These are phyloP conservation scores for Trididemnum nubilum DNA, from an alignment of 23 tunicate species.

Conservation along the genomic window DNA sequence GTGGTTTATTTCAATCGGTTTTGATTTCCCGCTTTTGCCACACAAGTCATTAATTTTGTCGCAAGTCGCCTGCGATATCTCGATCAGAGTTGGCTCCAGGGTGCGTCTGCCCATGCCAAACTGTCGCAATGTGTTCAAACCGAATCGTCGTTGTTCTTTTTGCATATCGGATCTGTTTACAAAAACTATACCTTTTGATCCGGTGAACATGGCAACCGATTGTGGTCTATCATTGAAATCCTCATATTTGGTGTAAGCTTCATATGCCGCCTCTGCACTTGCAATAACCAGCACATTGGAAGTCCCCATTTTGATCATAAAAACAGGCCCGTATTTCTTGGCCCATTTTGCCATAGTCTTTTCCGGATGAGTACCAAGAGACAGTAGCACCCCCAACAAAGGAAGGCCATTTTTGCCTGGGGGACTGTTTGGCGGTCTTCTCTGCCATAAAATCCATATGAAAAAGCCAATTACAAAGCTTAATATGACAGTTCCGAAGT, in stretches of 20 bases:
- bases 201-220: slow-evolving; percentile 34
- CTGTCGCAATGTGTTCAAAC: slow-evolving; percentile 36
- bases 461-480: background rate
- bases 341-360: slow-evolving; percentile 29
- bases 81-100: slow-evolving; percentile 39
- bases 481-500: background rate
- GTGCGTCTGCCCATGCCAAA: slow-evolving; percentile 64
- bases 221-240: slow-evolving; percentile 40
- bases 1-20: slow-evolving; percentile 22
- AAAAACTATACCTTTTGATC: slow-evolving; percentile 34
- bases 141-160: slow-evolving; percentile 69
- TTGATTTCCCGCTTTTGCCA: slow-evolving; percentile 7
- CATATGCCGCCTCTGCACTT: slow-evolving; percentile 52
- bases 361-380: slow-evolving; percentile 42
- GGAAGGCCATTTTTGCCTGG: slow-evolving; percentile 55
- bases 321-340: slow-evolving; percentile 56
- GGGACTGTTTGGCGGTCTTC: background rate
- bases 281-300: slow-evolving; percentile 26
- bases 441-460: background rate
- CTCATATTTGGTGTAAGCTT: slow-evolving; percentile 58
- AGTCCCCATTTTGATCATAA: slow-evolving; percentile 44
- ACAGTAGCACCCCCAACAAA: slow-evolving; percentile 35
- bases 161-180: slow-evolving; percentile 32
- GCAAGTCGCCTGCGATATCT: background rate
- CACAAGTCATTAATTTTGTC: background rate